Conservation (phyloP, 1,140 invertebrate species). For the Hestina assimilis region DNA sequence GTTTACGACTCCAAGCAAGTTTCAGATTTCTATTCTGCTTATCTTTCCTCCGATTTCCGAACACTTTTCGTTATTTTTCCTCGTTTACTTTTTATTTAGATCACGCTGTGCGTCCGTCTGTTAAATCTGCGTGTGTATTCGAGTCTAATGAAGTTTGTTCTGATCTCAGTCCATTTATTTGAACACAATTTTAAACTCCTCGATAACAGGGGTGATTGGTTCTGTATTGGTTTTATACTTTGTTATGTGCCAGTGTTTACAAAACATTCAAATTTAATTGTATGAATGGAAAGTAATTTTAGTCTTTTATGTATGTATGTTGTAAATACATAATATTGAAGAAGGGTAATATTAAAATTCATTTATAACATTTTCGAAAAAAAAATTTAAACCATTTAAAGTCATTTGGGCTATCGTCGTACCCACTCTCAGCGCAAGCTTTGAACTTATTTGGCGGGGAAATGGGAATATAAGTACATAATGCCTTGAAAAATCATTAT, state of each 20-base stretch:
- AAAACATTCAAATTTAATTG: too few species aligned
- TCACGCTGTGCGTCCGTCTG: conserved; percentile 18
- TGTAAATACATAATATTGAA: too few species aligned
- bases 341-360: too few species aligned
- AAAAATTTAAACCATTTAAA: too few species aligned
- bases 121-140: conserved; percentile 22
- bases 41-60: conserved; percentile 49
- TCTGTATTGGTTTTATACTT: conserved; percentile 10
- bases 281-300: too few species aligned
- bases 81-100: conserved; percentile 43
- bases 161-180: conserved; percentile 19
- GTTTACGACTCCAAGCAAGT: conserved; percentile 2
- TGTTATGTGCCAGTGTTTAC: background rate
- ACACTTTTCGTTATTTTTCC: conserved; percentile 45
- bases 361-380: too few species aligned
- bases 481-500: too few species aligned
- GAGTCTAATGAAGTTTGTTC: conserved; percentile 45
- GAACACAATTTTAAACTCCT: conserved; percentile 13
- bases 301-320: too few species aligned
- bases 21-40: conserved; percentile 46
- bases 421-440: too few species aligned
- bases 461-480: too few species aligned
- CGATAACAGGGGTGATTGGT: conserved; percentile 18
- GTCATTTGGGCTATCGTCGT: too few species aligned
- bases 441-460: too few species aligned